phyloP scores from a whole-genome alignment of 2,888 invertebrate genomes.

The Cremastinae sp. region DNA sequence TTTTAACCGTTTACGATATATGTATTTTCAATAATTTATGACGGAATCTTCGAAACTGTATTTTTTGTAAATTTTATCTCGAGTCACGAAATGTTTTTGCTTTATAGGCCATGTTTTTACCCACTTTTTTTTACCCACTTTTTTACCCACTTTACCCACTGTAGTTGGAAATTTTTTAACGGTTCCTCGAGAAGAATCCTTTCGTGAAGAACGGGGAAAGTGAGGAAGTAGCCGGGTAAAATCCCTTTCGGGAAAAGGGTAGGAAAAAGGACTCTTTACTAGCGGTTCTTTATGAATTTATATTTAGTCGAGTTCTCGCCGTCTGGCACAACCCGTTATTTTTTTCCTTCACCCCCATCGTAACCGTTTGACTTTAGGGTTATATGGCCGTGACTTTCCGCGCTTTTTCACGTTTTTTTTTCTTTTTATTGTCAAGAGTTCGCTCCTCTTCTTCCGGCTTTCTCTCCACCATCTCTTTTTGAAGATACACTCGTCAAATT shows the following conservation, averaged over 20 bases:
- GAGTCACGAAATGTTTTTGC: slow-evolving; percentile 47
- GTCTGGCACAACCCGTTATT: slow-evolving; percentile 63
- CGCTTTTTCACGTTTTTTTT: slow-evolving; percentile 51
- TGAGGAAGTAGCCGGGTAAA: slow-evolving; percentile 50
- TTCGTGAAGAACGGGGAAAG: slow-evolving; percentile 19
- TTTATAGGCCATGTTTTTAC: slow-evolving; percentile 61
- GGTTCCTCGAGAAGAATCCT: slow-evolving; percentile 47
- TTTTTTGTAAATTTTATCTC: slow-evolving; percentile 22
- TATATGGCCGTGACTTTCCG: slow-evolving; percentile 58
- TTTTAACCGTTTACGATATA: not conserved
- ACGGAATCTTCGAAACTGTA: slow-evolving; percentile 13
- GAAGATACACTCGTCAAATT: slow-evolving; percentile 65
- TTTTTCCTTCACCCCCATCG: slow-evolving; percentile 43
- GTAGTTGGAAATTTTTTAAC: slow-evolving; percentile 59
- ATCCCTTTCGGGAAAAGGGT: slow-evolving; percentile 50
- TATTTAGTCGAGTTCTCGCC: slow-evolving; percentile 54
- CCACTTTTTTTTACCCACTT: slow-evolving; percentile 61
- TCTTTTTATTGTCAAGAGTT: slow-evolving; percentile 19
- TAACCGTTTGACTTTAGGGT: slow-evolving; percentile 63
- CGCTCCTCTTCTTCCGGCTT: slow-evolving; percentile 23
- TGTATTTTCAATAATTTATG: slow-evolving; percentile 40
- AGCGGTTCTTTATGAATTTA: slow-evolving; percentile 77
- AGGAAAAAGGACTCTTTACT: slow-evolving; percentile 54
- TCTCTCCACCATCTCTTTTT: slow-evolving; percentile 22
- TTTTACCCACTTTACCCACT: slow-evolving; percentile 56